phyloP scores from a whole-genome alignment of 2,888 invertebrate species.

The Epinotia bilunana region DNA sequence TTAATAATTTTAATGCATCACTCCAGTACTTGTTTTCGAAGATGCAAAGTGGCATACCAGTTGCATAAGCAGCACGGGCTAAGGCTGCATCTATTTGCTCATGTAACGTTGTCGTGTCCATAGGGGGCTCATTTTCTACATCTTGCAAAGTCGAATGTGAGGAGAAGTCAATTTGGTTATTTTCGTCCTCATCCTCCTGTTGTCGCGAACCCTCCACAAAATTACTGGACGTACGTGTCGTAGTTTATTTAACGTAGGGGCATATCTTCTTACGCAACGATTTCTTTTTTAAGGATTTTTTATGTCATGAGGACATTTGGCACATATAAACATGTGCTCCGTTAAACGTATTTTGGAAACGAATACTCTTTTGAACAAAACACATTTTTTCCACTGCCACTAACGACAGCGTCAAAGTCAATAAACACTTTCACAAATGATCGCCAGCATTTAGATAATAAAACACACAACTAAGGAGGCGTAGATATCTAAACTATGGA shows the following conservation, averaged over 20 bases:
- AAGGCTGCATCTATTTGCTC: conserved; percentile 41
- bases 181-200: conserved; percentile 7
- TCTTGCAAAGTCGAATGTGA: conserved; percentile 14
- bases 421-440: conserved; percentile 12
- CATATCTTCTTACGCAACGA: conserved; percentile 14
- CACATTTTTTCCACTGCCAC: too few relatives aligned
- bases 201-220: conserved; percentile 8
- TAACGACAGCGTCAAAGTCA: conserved; percentile 20
- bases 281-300: conserved; percentile 8
- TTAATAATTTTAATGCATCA: conserved; percentile 16
- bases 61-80: conserved; percentile 41
- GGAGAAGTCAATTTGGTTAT: not conserved
- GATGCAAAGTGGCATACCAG: conserved; percentile 29
- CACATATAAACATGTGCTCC: conserved; percentile 21
- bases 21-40: conserved; percentile 11
- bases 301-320: conserved; percentile 15
- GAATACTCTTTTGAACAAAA: conserved; percentile 14
- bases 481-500: too few relatives aligned
- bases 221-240: conserved; percentile 4
- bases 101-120: conserved; percentile 4
- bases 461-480: conserved; percentile 7
- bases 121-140: not conserved
- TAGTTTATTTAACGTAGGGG: conserved; percentile 8
- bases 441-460: conserved; percentile 13
- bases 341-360: conserved; percentile 18